Evolutionary conservation across 1,140 invertebrate genomes (phyloP), one percentile per base, ranked within the genome.

Genomic region (Harpegnathos saltator): DNA sequence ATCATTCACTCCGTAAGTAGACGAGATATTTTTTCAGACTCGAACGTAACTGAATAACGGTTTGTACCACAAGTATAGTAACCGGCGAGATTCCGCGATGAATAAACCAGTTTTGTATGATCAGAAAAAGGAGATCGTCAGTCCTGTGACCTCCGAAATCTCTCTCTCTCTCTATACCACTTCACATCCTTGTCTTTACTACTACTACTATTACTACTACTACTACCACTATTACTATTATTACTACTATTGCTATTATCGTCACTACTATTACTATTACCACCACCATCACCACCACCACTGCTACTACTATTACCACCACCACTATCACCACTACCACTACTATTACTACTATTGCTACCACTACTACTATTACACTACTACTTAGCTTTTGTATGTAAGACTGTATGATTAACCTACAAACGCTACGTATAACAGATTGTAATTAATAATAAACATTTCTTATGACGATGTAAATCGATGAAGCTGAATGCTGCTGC

Each of bases 311-410:
- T 44, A 44, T 44, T 44, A 44, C 38, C 11, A 44, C 9, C 3
- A 44, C 38, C 11, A 44, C 38, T 44, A 44, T 9, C 0, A 44
- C 9, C 0, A 44, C 9, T 5, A 44, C 38, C 0, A 44, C 38
- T 44, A 44, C 38, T 11, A 44, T 65, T 59, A 44, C 19, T 65
- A 26, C 75, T 59, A 44, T 24, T 63, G 24, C 33, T 33, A 33
- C 33, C 7, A 33, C 33, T 33, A 33, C 33, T 33, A 33, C 7
- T 33, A 1, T 7, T 33, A 1, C 48, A 74, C 65, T 80, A 83
- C 81, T 82, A 86, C 68, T 72, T 86, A 87, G 81, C 66, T 85
- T 87, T 87, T 77, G 71, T 78, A 74, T 84, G 65, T 83, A 83
- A 82, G 68, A 83, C 65, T 80, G 75, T 78, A 80, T 58, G 65